These are phyloP conservation scores for Drosophila melanica DNA, from an alignment of 1,140 invertebrate species.

Conservation along the genomic window DNA sequence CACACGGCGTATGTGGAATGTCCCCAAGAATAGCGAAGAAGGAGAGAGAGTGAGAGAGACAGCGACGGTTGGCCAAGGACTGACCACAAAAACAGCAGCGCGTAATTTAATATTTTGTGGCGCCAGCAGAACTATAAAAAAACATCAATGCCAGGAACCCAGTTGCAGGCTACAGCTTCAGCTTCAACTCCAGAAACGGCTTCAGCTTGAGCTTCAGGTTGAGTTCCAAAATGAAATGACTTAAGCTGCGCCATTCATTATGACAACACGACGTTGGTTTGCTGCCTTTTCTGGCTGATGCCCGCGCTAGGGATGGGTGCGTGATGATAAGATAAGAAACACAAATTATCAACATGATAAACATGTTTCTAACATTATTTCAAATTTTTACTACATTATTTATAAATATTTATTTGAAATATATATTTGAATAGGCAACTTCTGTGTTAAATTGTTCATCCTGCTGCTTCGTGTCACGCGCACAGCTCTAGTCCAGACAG, in stretches of 20 bases:
- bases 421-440: too few species aligned
- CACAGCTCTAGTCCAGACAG: not conserved
- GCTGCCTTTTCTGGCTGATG: constrained; percentile 18
- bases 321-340: too few species aligned
- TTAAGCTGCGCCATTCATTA: constrained; percentile 84
- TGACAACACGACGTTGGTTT: constrained; percentile 78
- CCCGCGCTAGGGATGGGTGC: too few species aligned
- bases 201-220: constrained; percentile 36
- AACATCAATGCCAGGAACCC: constrained; percentile 29
- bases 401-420: too few species aligned
- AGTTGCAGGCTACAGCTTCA: constrained; percentile 41
- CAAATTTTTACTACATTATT: too few species aligned
- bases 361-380: too few species aligned
- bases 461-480: too few species aligned
- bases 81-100: constrained; percentile 68
- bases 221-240: constrained; percentile 79
- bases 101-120: constrained; percentile 84
- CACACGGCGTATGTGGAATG: constrained; percentile 75
- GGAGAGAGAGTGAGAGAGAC: constrained; percentile 37
- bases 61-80: constrained; percentile 1
- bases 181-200: constrained; percentile 23
- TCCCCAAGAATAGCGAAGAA: not conserved
- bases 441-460: too few species aligned
- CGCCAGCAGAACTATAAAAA: constrained; percentile 83
- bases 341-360: too few species aligned